Percentiles rank a stretch among this genome's conserved stretches.
These are phyloP conservation scores for Takifugu bimaculatus DNA, from an alignment of 2,113 vertebrate species.

Conservation along the genomic window DNA sequence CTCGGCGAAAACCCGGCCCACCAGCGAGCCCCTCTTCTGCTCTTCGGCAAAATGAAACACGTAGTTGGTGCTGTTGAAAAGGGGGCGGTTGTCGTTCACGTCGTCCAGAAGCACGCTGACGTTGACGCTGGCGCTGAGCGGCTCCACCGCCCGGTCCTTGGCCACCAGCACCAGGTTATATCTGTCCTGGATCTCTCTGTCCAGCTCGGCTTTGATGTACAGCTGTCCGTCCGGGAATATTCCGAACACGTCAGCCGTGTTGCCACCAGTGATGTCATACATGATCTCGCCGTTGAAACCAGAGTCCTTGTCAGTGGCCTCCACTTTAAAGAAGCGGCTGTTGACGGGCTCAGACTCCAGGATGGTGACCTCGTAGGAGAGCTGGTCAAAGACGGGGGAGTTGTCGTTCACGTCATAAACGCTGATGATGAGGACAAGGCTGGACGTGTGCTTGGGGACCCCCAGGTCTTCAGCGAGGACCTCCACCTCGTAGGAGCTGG, in stretches of 20 bases:
- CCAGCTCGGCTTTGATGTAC: slow-evolving; percentile 93
- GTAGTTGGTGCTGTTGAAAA: slow-evolving; percentile 97
- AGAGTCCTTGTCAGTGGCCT: slow-evolving; percentile 90
- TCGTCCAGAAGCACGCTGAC: slow-evolving; percentile 91
- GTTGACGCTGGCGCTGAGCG: slow-evolving; percentile 86
- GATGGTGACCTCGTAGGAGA: slow-evolving; percentile 92
- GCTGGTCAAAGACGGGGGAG: slow-evolving; percentile 90
- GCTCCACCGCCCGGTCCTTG: slow-evolving; percentile 88
- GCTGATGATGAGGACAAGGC: slow-evolving; percentile 84
- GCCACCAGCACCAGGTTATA: slow-evolving; percentile 86
- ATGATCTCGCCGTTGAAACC: slow-evolving; percentile 92
- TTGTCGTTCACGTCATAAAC: slow-evolving; percentile 98
- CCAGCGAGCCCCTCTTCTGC: slow-evolving; percentile 81
- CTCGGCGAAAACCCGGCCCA: slow-evolving; percentile 85
- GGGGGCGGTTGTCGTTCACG: slow-evolving; percentile 93
- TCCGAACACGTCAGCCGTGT: slow-evolving; percentile 88
- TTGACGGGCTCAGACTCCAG: slow-evolving; percentile 92
- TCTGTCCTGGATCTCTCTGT: slow-evolving; percentile 90
- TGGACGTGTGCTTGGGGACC: slow-evolving; percentile 84
- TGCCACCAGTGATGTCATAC: slow-evolving; percentile 88
- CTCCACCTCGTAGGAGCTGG: slow-evolving; percentile 90
- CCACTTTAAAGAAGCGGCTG: slow-evolving; percentile 93
- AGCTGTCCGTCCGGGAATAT: slow-evolving; percentile 96
- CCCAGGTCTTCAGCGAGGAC: slow-evolving; percentile 87
- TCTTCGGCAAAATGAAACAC: slow-evolving; percentile 95